Conservation (phyloP, 2,797 vertebrate genomes). For the Pseudocheirus occidentalis region DNA sequence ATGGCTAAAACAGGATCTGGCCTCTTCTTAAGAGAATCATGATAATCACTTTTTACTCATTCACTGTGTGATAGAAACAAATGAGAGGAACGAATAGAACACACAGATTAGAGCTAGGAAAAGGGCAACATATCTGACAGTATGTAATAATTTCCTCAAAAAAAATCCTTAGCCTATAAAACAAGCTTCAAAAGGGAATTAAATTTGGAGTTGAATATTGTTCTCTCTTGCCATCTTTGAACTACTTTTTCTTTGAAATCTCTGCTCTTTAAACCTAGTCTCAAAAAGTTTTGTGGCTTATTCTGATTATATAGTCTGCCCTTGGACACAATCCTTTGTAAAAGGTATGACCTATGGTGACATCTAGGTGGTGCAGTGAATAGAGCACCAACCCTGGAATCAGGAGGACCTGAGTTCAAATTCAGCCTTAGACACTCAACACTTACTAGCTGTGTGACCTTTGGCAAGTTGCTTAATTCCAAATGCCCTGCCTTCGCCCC, state of each 20-base stretch:
- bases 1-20: slow-evolving; percentile 47
- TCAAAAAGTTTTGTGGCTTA: not conserved
- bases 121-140: slow-evolving; percentile 14
- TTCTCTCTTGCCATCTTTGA: slow-evolving; percentile 22
- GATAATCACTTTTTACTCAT: slow-evolving; percentile 8
- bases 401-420: too few species aligned
- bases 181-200: not conserved
- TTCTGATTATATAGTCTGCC: not conserved
- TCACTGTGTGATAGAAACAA: not conserved
- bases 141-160: not conserved
- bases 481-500: too few species aligned
- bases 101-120: not conserved
- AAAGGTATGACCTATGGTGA: not conserved
- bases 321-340: not conserved
- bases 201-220: not conserved
- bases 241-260: not conserved
- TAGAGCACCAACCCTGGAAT: too few species aligned
- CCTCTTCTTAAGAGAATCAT: slow-evolving; percentile 34
- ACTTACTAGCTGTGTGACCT: too few species aligned
- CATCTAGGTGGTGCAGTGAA: too few species aligned
- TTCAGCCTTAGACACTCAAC: too few species aligned
- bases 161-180: slow-evolving; percentile 13
- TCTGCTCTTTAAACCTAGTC: not conserved
- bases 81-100: not conserved
- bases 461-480: too few species aligned